Evolutionary conservation across 2,113 vertebrate species (phyloP), one percentile per base, ranked within the genome.

Genomic region (Phylloscopus whistleri): DNA sequence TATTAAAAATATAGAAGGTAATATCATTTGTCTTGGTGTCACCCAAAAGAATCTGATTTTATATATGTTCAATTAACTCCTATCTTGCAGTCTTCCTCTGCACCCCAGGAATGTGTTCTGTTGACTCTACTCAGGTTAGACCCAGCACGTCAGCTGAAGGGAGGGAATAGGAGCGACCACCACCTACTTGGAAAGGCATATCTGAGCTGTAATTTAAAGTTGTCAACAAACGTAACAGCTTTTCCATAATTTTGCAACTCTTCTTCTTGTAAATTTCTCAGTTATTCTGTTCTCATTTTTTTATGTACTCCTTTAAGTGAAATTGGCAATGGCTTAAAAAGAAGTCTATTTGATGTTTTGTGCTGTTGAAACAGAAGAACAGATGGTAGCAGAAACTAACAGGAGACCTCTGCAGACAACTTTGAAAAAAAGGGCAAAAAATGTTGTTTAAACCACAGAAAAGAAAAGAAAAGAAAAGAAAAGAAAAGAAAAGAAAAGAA

Each of bases 191-290:
- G 67, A 95, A 86, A 87, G 31, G 27, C 23, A 43, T 26, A 75
- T 44, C 66, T 78, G 78, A 85, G 63, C 86, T 97, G 89, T 93
- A 43, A 79, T 78, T 95, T 92, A 95, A 95, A 91, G 44, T 79
- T 93, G 90, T 87, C 90, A 97, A 82, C 67, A 92, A 93, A 66
- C 20, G 84, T 56, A 76, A 96, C 89, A 86, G 30, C 13, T 60
- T 55, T 41, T 88, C 44, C 31, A 48, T 87, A 15, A 63, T 74
- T 82, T 90, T 77, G 14, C 24, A 91, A 7, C 58, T 90, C 55
- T 85, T 70, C 14, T 23, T 79, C 48, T 67, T 35, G 55, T 48
- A 64, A 75, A 35, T 66, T 68, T 69, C 56, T 85, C 28, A 1
- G 44, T 75, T 92, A 43, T 55, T 76, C 64, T 87, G 39, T 59